phyloP scores from a whole-genome alignment of 2,113 vertebrate species.

The Cavia porcellus region DNA sequence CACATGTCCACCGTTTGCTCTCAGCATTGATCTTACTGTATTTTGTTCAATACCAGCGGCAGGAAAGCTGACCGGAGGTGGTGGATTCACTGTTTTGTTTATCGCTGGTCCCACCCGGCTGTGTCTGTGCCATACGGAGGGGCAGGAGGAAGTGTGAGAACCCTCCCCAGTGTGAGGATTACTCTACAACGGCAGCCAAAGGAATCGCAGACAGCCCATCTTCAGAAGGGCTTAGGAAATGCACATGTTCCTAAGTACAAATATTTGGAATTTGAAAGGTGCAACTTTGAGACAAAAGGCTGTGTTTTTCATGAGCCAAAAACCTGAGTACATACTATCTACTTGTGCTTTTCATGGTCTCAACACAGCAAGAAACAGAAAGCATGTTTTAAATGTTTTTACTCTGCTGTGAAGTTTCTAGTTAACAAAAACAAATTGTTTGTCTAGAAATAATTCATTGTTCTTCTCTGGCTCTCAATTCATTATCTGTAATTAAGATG shows the following conservation, averaged over 20 bases:
- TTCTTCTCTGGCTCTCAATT: not conserved
- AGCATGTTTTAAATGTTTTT: not conserved
- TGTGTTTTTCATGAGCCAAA: not conserved
- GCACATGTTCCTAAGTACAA: not conserved
- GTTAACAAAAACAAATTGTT: slow-evolving; percentile 16
- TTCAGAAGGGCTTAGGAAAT: not conserved
- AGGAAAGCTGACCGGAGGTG: not conserved
- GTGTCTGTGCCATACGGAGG: no score
- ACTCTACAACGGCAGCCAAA: not conserved
- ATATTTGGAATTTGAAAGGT: not conserved
- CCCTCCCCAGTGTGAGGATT: not conserved
- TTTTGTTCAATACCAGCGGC: not conserved
- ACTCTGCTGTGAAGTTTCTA: not conserved
- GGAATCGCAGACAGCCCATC: not conserved
- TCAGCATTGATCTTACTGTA: not conserved
- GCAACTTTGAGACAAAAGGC: not conserved
- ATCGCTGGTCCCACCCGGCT: not conserved
- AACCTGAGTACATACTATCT: not conserved
- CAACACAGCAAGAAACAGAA: not conserved
- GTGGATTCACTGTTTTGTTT: not conserved
- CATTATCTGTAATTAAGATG: slow-evolving; percentile 53
- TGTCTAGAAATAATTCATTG: slow-evolving; percentile 46
- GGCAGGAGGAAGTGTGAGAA: not conserved
- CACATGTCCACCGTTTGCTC: not conserved
- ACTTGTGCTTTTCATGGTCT: not conserved